These are phyloP conservation scores for Standfussiana lucernea DNA, from an alignment of 2,888 invertebrate species.

Conservation along the genomic window DNA sequence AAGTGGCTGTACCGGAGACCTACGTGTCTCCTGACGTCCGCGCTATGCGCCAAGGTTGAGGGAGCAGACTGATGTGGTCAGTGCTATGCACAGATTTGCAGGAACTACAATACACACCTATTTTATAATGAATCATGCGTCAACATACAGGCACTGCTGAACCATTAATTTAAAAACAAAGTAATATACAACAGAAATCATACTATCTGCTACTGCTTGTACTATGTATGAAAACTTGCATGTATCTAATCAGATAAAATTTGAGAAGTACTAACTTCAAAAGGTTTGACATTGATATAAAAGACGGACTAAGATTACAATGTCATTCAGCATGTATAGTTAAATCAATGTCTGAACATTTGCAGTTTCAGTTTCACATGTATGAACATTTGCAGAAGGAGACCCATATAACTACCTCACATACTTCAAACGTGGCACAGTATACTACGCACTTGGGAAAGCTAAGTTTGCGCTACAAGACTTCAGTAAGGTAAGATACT, in stretches of 20 bases:
- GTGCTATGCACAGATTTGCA: conserved; percentile 1
- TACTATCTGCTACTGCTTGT: neutral
- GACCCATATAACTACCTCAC: conserved; percentile 99
- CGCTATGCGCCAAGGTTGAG: neutral
- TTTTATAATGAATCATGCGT: neutral
- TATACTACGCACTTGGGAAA: conserved; percentile 98
- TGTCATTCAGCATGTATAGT: neutral
- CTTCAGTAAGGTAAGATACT: conserved; percentile 92
- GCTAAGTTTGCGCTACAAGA: conserved; percentile 98
- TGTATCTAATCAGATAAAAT: conserved; percentile 35
- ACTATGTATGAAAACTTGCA: neutral
- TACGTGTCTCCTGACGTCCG: conserved; percentile 17
- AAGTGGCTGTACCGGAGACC: conserved; percentile 77
- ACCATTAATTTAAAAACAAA: neutral
- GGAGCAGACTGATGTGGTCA: neutral
- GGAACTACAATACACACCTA: no score
- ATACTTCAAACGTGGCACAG: conserved; percentile 98
- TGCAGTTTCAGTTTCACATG: conserved; percentile 91
- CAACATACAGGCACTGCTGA: neutral
- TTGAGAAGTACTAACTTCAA: conserved; percentile 7
- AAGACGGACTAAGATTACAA: neutral
- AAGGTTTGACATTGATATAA: neutral
- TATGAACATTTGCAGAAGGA: conserved; percentile 92
- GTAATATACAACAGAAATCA: neutral
- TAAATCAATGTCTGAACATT: conserved; percentile 37